These are phyloP conservation scores for Notothenia coriiceps DNA, from an alignment of 2,113 vertebrate genomes.

Conservation along the genomic window DNA sequence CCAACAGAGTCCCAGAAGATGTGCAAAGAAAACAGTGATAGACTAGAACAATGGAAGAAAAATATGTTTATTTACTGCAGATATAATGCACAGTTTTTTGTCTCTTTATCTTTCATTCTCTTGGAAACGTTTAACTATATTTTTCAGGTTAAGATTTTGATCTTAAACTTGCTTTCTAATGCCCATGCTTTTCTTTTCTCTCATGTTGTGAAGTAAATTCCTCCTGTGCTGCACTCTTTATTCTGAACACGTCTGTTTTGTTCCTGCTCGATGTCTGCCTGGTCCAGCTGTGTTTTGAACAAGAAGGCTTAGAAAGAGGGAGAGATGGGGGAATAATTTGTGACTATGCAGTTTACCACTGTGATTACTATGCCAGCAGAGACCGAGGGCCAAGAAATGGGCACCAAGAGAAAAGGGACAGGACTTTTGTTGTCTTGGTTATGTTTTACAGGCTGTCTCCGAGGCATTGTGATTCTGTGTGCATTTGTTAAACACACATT, in stretches of 20 bases:
- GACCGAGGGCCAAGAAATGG: conserved; percentile 44
- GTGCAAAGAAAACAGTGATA: neutral
- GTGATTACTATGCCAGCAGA: conserved; percentile 51
- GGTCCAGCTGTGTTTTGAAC: conserved; percentile 62
- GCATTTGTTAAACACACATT: neutral
- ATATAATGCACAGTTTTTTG: neutral
- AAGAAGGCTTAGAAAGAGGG: conserved; percentile 39
- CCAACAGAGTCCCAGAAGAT: neutral
- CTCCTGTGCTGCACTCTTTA: conserved; percentile 24
- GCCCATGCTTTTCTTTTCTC: neutral
- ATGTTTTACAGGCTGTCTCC: conserved; percentile 16
- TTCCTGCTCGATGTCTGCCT: conserved; percentile 8
- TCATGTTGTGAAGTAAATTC: neutral
- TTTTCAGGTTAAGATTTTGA: neutral
- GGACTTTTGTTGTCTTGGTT: conserved; percentile 36
- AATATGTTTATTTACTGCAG: neutral
- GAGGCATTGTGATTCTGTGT: neutral
- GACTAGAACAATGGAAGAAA: neutral
- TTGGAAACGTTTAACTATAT: neutral
- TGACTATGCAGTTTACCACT: conserved; percentile 39
- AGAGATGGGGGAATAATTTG: conserved; percentile 40
- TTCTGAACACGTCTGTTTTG: conserved; percentile 46
- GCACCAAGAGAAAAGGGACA: conserved; percentile 13
- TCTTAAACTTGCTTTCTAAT: neutral
- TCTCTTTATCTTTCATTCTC: neutral